A percentile compares a stretch with the other conserved stretches of the same genome.
phyloP scores from a whole-genome alignment of 2,113 vertebrate species.

The Platycercus adscitus region DNA sequence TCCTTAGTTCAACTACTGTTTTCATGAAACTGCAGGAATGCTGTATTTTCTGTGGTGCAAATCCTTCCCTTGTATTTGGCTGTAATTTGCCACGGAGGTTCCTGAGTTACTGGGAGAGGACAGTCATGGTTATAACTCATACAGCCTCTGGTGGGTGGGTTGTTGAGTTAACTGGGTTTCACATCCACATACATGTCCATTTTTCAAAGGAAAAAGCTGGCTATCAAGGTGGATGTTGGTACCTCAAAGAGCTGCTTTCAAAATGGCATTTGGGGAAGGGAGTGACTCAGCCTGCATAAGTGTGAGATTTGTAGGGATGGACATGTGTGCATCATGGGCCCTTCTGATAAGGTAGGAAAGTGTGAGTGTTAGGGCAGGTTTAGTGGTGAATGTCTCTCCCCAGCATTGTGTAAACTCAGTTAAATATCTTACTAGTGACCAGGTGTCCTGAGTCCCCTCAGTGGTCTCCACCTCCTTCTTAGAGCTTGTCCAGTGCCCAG shows the following conservation, averaged over 20 bases:
- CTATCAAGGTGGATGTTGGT: not conserved
- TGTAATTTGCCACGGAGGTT: not conserved
- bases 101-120: not conserved
- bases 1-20: not conserved
- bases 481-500: not conserved
- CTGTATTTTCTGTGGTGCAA: not conserved
- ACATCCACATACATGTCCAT: rapidly evolving
- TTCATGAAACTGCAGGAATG: not conserved
- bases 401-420: not conserved
- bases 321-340: no score
- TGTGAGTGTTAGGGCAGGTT: no score
- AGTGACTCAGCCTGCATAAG: not conserved
- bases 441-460: not conserved
- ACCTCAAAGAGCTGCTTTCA: not conserved
- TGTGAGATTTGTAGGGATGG: no score
- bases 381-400: not conserved
- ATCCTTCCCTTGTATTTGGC: not conserved
- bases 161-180: rapidly evolving
- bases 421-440: not conserved
- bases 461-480: not conserved
- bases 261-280: not conserved
- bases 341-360: not conserved
- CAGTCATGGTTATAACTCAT: rapidly evolving
- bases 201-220: not conserved
- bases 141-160: not conserved